Evolutionary conservation across 2,113 vertebrate genomes (phyloP), one percentile per base, ranked within the genome.

Genomic region (Fregata magnificens): DNA sequence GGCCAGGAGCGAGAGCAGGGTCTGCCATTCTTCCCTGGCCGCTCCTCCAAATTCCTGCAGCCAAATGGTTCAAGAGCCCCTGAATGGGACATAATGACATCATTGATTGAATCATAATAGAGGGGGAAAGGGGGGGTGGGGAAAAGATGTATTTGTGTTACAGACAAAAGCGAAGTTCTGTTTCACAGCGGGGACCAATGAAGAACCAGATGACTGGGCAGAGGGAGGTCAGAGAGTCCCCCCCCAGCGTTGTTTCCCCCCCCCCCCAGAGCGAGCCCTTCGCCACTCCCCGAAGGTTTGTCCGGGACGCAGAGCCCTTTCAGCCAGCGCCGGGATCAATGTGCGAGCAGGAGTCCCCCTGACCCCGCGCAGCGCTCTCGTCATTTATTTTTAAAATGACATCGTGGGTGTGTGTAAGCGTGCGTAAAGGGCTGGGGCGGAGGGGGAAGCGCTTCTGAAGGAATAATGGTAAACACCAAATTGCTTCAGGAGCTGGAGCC

Each of bases 51-150:
- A 98, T 98, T 97, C 97, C 97, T 96, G 95, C 86, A 97, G 95
- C 96, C 97, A 96, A 98, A 84, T 95, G 96, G 97, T 97, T 98
- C 82, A 86, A 91, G 95, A 96, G 96, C 91, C 95, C 88, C 92
- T 98, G 98, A 98, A 98, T 97, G 97, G 97, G 96, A 95, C 97
- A 98, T 96, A 96, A 98, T 98, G 97, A 98, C 98, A 98, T 98
- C 98, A 98, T 97, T 98, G 97, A 98, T 65, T 96, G 93, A 97
- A 97, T 95, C 87, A 97, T 95, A 98, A 98, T 97, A 97, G 96
- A 94, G 86, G 96, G 87, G 76, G 77, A 74, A 24, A 42, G 72
- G 96, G 82, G 94, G 94, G 97, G 85, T 47, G 96, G 95, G 93
- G 84, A 95, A 95, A 97, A 97, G 97, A 98, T 97, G 97, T 97